Conservation (phyloP, 92 coral and sea anemone genomes). For the Diadumene lineata region DNA sequence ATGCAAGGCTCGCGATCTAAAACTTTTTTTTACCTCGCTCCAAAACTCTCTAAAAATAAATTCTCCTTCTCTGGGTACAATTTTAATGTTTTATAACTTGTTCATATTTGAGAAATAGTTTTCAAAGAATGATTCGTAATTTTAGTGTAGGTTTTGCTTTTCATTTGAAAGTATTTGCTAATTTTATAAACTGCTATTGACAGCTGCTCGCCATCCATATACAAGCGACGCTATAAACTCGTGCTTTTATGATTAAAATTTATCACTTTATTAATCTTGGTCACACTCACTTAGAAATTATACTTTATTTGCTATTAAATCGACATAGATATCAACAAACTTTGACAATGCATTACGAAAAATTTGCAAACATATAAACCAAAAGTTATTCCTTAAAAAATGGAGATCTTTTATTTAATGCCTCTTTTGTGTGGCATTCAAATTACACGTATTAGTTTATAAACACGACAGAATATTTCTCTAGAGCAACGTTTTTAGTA, state of each 20-base stretch:
- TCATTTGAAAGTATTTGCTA: not conserved
- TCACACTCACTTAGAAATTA: not conserved
- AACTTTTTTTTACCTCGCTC: not conserved
- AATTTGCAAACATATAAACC: not conserved
- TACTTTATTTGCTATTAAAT: too few species aligned
- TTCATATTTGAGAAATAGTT: too few species aligned
- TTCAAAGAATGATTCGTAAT: not conserved
- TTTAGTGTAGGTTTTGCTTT: not conserved
- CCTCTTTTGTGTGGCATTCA: not conserved
- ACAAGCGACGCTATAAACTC: not conserved
- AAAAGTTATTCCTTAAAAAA: not conserved
- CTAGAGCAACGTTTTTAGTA: not conserved
- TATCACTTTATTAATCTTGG: not conserved
- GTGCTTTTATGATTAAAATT: not conserved
- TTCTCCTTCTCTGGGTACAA: too few species aligned
- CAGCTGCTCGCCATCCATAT: not conserved
- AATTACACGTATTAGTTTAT: not conserved
- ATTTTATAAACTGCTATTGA: not conserved
- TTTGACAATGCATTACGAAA: too few species aligned
- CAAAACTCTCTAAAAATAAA: not conserved
- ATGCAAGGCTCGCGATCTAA: not conserved
- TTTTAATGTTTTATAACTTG: not conserved
- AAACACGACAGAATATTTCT: not conserved
- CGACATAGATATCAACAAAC: too few species aligned
- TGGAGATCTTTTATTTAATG: too few species aligned